Percentiles rank a stretch among this genome's conserved stretches.
These are phyloP conservation scores for Colinus virginianus DNA, from an alignment of 2,113 vertebrate genomes.

Conservation along the genomic window DNA sequence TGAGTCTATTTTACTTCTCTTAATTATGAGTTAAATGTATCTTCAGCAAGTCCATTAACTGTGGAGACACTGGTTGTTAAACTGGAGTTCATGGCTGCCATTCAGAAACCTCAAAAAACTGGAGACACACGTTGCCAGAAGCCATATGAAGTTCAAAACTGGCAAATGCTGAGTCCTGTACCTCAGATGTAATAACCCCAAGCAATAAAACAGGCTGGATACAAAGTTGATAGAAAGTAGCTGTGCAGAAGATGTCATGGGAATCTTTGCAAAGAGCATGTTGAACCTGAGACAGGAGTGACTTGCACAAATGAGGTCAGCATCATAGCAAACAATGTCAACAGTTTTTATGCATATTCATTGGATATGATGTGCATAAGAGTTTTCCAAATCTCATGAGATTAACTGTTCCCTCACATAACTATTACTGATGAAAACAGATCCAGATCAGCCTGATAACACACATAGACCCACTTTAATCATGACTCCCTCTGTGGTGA, in stretches of 20 bases:
- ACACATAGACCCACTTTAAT: background rate
- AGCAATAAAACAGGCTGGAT: background rate
- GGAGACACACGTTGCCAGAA: background rate
- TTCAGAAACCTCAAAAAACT: background rate
- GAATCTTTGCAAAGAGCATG: background rate
- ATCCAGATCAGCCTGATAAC: background rate
- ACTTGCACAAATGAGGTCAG: background rate
- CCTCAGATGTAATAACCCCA: background rate
- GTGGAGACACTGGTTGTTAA: background rate
- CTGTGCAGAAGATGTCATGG: background rate
- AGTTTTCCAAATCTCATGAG: background rate
- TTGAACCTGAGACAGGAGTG: background rate
- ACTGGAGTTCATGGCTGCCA: background rate
- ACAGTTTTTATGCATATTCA: background rate
- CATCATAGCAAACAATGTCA: background rate
- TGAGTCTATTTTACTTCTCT: background rate
- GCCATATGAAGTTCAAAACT: background rate
- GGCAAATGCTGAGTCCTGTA: background rate
- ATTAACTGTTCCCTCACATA: background rate
- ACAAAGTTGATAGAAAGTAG: background rate
- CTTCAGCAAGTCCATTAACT: background rate
- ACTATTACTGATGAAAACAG: background rate
- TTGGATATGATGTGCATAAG: background rate
- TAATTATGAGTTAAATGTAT: background rate
- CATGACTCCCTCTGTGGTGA: background rate